phyloP scores from a whole-genome alignment of 2,888 invertebrate species.

The Apodemia mormo region DNA sequence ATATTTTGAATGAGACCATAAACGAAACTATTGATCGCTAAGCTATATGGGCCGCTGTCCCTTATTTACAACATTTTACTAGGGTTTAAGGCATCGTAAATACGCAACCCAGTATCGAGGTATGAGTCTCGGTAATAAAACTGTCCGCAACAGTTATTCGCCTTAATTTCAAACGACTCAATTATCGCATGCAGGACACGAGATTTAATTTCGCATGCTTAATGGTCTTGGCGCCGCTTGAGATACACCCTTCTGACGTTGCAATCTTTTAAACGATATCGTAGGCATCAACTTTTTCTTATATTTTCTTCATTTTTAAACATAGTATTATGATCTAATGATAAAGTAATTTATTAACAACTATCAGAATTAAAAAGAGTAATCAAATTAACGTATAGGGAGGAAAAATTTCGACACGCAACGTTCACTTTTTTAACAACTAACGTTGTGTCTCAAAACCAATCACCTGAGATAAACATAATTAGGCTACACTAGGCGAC shows the following conservation, averaged over 20 bases:
- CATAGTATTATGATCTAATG: neutral
- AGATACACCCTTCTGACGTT: neutral
- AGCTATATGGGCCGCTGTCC: no score
- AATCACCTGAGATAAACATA: no score
- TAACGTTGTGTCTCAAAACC: no score
- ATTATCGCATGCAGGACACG: slow-evolving; percentile 22
- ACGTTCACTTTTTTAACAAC: no score
- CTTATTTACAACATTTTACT: neutral
- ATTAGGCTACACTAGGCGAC: no score
- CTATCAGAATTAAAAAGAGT: no score
- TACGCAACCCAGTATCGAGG: slow-evolving; percentile 10
- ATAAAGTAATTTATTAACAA: no score
- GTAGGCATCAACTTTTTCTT: neutral
- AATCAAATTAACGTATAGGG: no score
- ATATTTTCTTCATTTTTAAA: neutral
- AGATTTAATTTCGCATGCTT: slow-evolving; percentile 19
- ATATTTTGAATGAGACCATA: no score
- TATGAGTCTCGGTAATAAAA: slow-evolving; percentile 26
- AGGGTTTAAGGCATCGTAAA: slow-evolving; percentile 18
- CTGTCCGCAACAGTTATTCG: slow-evolving; percentile 25
- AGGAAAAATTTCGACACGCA: no score
- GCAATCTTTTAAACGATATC: neutral
- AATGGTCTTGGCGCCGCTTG: slow-evolving; percentile 14
- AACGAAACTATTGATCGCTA: no score
- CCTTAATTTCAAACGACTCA: slow-evolving; percentile 25